Conservation (phyloP, 1,140 invertebrate genomes). For the Penaeus indicus region DNA sequence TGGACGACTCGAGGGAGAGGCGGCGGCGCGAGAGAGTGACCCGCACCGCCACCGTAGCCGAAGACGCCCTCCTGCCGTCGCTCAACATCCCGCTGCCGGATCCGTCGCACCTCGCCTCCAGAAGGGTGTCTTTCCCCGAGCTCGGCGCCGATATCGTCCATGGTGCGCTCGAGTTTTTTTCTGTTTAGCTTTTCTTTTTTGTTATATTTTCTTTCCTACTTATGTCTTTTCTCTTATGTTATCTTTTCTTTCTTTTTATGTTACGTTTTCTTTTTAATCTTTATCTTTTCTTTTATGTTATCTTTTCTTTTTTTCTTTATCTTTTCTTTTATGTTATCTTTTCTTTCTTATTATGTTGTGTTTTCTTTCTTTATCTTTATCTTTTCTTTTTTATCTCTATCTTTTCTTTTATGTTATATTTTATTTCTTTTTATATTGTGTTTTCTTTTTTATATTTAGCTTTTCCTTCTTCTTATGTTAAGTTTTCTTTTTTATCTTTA, state of each 20-base stretch:
- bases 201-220: not conserved
- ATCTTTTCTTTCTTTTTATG: not conserved
- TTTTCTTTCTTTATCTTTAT: no score
- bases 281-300: no score
- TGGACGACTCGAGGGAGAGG: slow-evolving; percentile 66
- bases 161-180: slow-evolving; percentile 59
- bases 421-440: not conserved
- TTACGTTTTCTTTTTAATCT: not conserved
- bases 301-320: no score
- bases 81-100: slow-evolving; percentile 67
- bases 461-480: not conserved
- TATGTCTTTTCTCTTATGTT: not conserved
- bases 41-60: slow-evolving; percentile 38
- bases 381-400: no score
- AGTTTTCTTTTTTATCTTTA: no score
- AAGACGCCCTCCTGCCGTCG: slow-evolving; percentile 42
- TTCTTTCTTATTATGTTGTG: no score
- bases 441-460: not conserved
- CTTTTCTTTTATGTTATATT: no score
- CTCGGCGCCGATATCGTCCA: slow-evolving; percentile 79
- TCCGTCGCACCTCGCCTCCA: slow-evolving; percentile 68
- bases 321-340: no score
- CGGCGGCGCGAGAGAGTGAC: slow-evolving; percentile 43
- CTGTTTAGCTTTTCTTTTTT: not conserved
- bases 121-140: slow-evolving; percentile 80